phyloP scores from a whole-genome alignment of 2,113 vertebrate genomes.

The Corythoichthys haematopterus region DNA sequence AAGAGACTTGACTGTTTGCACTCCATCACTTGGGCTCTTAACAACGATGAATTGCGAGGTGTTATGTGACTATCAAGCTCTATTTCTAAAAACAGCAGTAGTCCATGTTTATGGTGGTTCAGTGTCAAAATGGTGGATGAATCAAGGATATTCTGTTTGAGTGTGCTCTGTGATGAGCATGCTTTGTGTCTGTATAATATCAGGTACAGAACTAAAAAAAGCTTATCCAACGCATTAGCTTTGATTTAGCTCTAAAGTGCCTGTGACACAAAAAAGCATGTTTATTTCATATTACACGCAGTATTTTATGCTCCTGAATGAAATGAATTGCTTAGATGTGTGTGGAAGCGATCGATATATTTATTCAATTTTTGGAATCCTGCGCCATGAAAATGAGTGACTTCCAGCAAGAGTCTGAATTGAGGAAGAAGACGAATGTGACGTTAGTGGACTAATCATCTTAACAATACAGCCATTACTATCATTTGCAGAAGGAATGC shows the following conservation, averaged over 20 bases:
- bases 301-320: too few species aligned
- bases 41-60: not conserved
- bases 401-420: too few species aligned
- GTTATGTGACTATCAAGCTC: constrained; percentile 23
- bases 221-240: constrained; percentile 4
- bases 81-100: constrained; percentile 25
- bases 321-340: too few species aligned
- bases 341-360: too few species aligned
- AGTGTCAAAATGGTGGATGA: constrained; percentile 4
- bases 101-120: not conserved
- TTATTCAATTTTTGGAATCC: too few species aligned
- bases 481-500: too few species aligned
- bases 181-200: constrained; percentile 25
- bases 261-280: too few species aligned
- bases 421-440: too few species aligned
- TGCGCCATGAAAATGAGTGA: too few species aligned
- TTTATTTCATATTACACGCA: too few species aligned
- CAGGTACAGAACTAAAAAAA: constrained; percentile 9
- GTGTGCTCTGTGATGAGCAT: constrained; percentile 28
- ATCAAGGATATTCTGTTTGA: constrained; percentile 42
- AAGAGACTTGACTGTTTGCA: constrained; percentile 8
- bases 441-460: too few species aligned
- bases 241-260: not conserved
- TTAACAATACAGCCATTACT: too few species aligned
- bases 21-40: not conserved